Conservation (phyloP, 2,113 vertebrate species). For the Lasiurus borealis region DNA sequence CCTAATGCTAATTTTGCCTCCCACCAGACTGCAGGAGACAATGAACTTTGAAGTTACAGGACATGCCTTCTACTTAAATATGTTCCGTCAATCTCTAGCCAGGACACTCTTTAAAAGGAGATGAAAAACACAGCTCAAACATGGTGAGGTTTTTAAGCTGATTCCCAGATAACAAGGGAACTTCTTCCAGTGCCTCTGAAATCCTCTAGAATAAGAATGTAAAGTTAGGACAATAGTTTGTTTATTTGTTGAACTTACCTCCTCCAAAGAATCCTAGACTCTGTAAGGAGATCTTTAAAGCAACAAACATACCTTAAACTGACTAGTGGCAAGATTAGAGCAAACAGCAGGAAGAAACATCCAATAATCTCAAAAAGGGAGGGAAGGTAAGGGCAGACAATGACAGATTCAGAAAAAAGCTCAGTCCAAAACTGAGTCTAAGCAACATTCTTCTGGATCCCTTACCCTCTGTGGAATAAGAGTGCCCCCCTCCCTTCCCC, state of each 20-base stretch:
- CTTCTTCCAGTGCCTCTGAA: background rate
- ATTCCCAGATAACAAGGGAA: conserved; percentile 60
- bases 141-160: conserved; percentile 52
- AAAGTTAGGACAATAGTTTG: conserved; percentile 66
- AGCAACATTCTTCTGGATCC: background rate
- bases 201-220: conserved; percentile 56
- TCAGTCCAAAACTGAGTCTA: conserved; percentile 12
- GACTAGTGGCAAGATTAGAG: conserved; percentile 62
- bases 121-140: conserved; percentile 63
- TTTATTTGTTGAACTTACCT: conserved; percentile 73
- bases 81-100: background rate
- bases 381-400: conserved; percentile 18
- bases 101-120: conserved; percentile 57
- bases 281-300: conserved; percentile 75
- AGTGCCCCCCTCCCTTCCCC: background rate
- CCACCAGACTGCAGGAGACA: background rate
- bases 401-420: background rate
- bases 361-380: background rate
- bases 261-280: conserved; percentile 56
- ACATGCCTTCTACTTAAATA: conserved; percentile 50
- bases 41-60: conserved; percentile 40
- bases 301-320: conserved; percentile 71
- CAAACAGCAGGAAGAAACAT: background rate
- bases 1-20: conserved; percentile 55
- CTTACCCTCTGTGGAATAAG: conserved; percentile 16